A percentile compares a stretch with the other conserved stretches of the same genome.
Evolutionary conservation across 2,888 invertebrate genomes (phyloP).

Genomic region (Scaptomyza flava): DNA sequence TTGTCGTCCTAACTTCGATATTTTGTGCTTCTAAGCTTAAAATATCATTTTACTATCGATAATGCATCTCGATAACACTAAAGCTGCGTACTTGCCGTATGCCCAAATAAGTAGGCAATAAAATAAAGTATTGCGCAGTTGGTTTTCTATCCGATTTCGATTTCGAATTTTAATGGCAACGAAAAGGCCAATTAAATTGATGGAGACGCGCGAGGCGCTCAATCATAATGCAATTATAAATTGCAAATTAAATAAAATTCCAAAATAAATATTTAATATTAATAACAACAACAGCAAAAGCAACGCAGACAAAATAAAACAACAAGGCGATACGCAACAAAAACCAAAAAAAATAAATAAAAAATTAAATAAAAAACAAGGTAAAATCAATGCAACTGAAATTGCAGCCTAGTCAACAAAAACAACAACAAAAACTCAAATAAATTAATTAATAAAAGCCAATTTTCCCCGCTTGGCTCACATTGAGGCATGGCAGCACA

Average conservation of each 20-base stretch:
- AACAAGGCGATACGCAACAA: slow-evolving; percentile 13
- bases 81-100: background rate
- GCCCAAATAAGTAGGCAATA: slow-evolving; percentile 17
- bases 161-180: background rate
- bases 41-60: no score
- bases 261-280: slow-evolving; percentile 78
- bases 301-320: slow-evolving; percentile 15
- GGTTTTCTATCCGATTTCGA: background rate
- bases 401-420: slow-evolving; percentile 28
- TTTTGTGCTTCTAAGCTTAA: no score
- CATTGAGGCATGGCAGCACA: slow-evolving; percentile 1
- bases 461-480: slow-evolving; percentile 43
- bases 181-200: slow-evolving; percentile 51
- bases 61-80: background rate
- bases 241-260: slow-evolving; percentile 76
- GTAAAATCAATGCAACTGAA: slow-evolving; percentile 40
- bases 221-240: slow-evolving; percentile 74
- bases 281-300: slow-evolving; percentile 41
- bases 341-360: background rate
- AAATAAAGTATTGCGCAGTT: slow-evolving; percentile 29
- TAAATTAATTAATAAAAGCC: slow-evolving; percentile 78
- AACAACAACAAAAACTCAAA: slow-evolving; percentile 52
- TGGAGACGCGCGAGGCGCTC: slow-evolving; percentile 31
- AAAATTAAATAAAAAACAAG: slow-evolving; percentile 17
- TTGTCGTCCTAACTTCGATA: no score